phyloP scores from a whole-genome alignment of 2,113 vertebrate species.

The Craseonycteris thonglongyai region DNA sequence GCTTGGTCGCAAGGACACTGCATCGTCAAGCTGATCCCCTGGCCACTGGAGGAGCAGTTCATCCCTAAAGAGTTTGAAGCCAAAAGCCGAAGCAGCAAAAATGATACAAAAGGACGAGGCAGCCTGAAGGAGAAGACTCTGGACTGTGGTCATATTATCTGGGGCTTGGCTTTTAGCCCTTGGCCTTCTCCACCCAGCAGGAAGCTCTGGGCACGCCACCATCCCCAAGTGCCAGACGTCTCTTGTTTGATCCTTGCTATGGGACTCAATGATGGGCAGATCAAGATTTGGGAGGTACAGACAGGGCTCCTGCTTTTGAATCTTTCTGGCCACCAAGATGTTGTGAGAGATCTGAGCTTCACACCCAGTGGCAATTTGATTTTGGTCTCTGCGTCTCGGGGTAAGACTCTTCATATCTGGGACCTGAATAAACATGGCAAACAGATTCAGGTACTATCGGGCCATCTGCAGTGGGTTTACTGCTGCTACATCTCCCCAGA shows the following conservation, averaged over 20 bases:
- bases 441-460: conserved; percentile 88
- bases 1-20: too few relatives aligned
- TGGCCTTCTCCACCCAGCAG: conserved; percentile 75
- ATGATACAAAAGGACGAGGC: conserved; percentile 68
- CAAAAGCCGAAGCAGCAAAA: conserved; percentile 62
- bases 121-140: conserved; percentile 84
- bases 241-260: conserved; percentile 87
- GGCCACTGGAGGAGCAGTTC: too few relatives aligned
- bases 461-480: conserved; percentile 94
- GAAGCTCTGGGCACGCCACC: conserved; percentile 61
- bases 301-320: conserved; percentile 88
- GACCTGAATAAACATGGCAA: conserved; percentile 91
- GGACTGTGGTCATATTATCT: conserved; percentile 90
- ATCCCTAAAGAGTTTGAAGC: too few relatives aligned
- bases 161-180: conserved; percentile 90
- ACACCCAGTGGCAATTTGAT: conserved; percentile 90
- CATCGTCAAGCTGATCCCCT: too few relatives aligned
- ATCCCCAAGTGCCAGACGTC: background rate
- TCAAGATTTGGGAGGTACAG: conserved; percentile 92
- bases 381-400: conserved; percentile 92
- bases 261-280: conserved; percentile 87
- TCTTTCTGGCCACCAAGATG: conserved; percentile 90
- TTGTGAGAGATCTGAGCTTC: conserved; percentile 92
- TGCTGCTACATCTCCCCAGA: conserved; percentile 93
- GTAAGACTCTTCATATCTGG: conserved; percentile 95